Percentiles rank a stretch among this genome's conserved stretches.
phyloP scores from a whole-genome alignment of 2,888 invertebrate species.

The Noctua janthe region DNA sequence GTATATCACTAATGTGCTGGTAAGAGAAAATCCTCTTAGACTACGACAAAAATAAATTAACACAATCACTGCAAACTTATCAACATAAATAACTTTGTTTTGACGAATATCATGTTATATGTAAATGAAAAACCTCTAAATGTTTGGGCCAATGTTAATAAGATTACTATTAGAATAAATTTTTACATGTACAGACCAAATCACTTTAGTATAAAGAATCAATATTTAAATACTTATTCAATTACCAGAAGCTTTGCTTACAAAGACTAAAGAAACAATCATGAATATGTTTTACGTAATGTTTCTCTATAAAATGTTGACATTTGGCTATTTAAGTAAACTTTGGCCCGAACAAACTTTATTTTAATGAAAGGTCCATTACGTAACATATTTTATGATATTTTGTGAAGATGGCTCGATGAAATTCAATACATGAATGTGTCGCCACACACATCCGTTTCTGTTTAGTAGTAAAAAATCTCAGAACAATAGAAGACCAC shows the following conservation, averaged over 20 bases:
- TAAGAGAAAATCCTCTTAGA: constrained; percentile 17
- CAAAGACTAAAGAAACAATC: constrained; percentile 26
- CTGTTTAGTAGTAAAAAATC: background rate
- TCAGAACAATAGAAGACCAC: constrained; percentile 1
- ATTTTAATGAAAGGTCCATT: constrained; percentile 1
- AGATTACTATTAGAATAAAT: constrained; percentile 4
- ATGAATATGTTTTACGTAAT: constrained; percentile 13
- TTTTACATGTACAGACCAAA: constrained; percentile 20
- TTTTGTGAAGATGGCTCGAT: background rate
- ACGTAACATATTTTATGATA: constrained; percentile 7
- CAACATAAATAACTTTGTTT: background rate
- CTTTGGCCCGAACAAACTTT: background rate
- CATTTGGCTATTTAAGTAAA: constrained; percentile 31
- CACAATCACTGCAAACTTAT: background rate
- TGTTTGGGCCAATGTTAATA: constrained; percentile 14
- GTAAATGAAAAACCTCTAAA: background rate
- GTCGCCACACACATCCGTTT: background rate
- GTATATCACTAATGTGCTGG: constrained; percentile 18
- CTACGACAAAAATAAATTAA: constrained; percentile 5
- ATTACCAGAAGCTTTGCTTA: background rate
- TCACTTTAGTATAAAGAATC: constrained; percentile 1
- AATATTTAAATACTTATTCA: constrained; percentile 8
- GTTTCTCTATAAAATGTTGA: constrained; percentile 13
- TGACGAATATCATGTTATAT: background rate
- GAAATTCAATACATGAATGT: background rate